These are phyloP conservation scores for Mastomys coucha DNA, from an alignment of 2,113 vertebrate species.

Conservation along the genomic window DNA sequence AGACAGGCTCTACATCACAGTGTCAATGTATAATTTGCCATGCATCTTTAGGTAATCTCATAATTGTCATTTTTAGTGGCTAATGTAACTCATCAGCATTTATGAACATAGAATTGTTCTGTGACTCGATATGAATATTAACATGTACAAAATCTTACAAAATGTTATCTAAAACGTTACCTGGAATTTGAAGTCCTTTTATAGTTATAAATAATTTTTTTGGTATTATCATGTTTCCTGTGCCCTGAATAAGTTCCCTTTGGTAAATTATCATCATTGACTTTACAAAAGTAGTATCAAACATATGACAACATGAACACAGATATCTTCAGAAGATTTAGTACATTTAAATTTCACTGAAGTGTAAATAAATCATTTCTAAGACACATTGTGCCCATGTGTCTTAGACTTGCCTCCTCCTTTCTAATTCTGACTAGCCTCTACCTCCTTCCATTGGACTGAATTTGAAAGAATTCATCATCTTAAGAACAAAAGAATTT, in stretches of 20 bases:
- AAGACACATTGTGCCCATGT: background rate
- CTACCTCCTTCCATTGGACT: constrained; percentile 19
- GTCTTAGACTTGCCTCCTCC: background rate
- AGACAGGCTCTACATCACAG: background rate
- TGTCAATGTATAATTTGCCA: background rate
- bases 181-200: background rate
- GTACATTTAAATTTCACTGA: background rate
- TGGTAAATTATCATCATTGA: background rate
- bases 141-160: constrained; percentile 25
- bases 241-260: background rate
- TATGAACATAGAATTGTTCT: background rate
- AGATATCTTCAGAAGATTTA: background rate
- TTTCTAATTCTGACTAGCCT: constrained; percentile 1
- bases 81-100: constrained; percentile 2
- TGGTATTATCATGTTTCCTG: background rate
- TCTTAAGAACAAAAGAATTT: background rate
- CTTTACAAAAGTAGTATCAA: constrained; percentile 46
- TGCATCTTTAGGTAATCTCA: background rate
- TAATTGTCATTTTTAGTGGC: background rate
- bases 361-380: background rate
- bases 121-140: background rate
- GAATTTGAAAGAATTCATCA: background rate
- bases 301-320: background rate
- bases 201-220: constrained; percentile 7
- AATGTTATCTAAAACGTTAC: background rate